phyloP scores from a whole-genome alignment of 2,888 invertebrate genomes.

The Acanthopleura granulata region DNA sequence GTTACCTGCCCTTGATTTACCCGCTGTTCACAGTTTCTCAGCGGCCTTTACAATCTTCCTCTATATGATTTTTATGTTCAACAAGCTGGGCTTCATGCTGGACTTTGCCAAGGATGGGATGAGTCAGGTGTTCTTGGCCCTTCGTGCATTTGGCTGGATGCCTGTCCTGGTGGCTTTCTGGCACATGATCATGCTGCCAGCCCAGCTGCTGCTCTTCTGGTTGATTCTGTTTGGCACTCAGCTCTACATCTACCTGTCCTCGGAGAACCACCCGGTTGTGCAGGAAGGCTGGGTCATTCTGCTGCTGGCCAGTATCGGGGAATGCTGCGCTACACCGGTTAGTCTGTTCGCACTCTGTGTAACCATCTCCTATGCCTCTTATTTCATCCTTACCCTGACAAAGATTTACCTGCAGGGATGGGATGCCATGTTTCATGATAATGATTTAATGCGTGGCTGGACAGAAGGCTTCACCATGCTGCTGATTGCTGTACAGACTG shows the following conservation, averaged over 20 bases:
- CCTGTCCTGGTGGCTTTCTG: slow-evolving; percentile 67
- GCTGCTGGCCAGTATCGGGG: slow-evolving; percentile 67
- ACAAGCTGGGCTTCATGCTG: slow-evolving; percentile 66
- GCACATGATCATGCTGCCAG: slow-evolving; percentile 70
- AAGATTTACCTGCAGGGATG: slow-evolving; percentile 69
- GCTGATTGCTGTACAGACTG: slow-evolving; percentile 73
- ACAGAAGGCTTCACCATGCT: slow-evolving; percentile 73
- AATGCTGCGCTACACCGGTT: slow-evolving; percentile 72
- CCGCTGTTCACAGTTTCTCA: slow-evolving; percentile 70
- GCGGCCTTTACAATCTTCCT: slow-evolving; percentile 69
- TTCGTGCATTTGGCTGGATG: slow-evolving; percentile 65
- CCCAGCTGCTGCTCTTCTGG: slow-evolving; percentile 73
- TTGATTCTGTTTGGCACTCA: slow-evolving; percentile 69
- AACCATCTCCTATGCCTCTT: slow-evolving; percentile 71
- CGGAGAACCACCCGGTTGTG: slow-evolving; percentile 53
- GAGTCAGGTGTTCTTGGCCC: slow-evolving; percentile 44
- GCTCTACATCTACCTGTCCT: slow-evolving; percentile 63
- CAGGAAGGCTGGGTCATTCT: slow-evolving; percentile 68
- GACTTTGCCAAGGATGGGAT: slow-evolving; percentile 59
- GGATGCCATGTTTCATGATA: slow-evolving; percentile 61
- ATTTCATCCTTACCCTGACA: slow-evolving; percentile 68
- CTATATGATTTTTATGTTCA: slow-evolving; percentile 68
- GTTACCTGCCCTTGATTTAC: slow-evolving; percentile 66
- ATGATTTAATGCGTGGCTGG: slow-evolving; percentile 69
- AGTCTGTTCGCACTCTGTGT: slow-evolving; percentile 72